phyloP scores from a whole-genome alignment of 37 sponge, comb jelly and placozoan genomes.

The Dysidea cf. avara region DNA sequence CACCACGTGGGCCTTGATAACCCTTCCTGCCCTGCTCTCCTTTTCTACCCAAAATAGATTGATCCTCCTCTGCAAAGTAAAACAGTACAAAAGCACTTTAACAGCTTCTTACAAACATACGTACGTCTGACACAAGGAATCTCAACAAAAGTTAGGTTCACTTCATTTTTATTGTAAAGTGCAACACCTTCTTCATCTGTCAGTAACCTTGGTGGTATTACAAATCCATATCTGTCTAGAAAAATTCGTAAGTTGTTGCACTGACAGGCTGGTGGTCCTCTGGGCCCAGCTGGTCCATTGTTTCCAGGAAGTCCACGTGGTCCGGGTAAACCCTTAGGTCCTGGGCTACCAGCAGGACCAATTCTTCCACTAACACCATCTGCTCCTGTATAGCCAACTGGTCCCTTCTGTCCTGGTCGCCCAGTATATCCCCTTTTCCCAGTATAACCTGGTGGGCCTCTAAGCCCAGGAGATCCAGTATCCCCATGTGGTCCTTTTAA shows the following conservation, averaged over 20 bases:
- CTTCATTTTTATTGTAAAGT: too few relatives aligned
- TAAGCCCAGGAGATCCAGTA: not conserved
- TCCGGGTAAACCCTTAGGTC: not conserved
- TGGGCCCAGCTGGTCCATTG: not conserved
- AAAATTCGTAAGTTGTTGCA: not conserved
- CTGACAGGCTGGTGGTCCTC: not conserved
- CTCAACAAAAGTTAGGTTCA: too few relatives aligned
- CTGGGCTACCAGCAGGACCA: conserved; percentile 5
- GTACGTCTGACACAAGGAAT: too few relatives aligned
- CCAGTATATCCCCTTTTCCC: not conserved
- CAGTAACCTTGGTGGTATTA: too few relatives aligned
- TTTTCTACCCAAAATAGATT: not conserved
- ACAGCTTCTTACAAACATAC: too few relatives aligned
- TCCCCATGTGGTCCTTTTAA: conserved; percentile 1
- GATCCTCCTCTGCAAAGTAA: too few relatives aligned
- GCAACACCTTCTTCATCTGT: too few relatives aligned
- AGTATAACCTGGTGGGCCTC: not conserved
- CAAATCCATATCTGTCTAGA: too few relatives aligned
- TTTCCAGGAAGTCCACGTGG: conserved; percentile 5
- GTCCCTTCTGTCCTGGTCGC: not conserved
- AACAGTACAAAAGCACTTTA: too few relatives aligned
- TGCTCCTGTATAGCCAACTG: not conserved
- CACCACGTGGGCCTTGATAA: conserved; percentile 2
- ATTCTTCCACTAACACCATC: conserved; percentile 15
- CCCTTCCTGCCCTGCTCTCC: not conserved